Evolutionary conservation across 2,797 vertebrate species (phyloP), one percentile per base, ranked within the genome.

Genomic region (Gymnopithys bicolor): DNA sequence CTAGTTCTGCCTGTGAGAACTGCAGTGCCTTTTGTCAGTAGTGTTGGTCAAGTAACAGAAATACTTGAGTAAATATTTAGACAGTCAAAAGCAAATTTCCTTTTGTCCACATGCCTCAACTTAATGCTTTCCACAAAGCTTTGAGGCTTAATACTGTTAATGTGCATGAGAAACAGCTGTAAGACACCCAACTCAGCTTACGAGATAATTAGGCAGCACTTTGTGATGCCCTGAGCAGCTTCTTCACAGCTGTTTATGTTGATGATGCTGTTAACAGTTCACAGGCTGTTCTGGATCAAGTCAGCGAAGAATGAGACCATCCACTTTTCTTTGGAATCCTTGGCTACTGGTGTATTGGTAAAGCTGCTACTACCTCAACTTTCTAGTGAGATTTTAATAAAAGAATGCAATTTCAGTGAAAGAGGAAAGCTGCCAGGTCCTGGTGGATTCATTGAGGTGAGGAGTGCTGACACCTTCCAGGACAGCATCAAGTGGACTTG

Each of bases 1-100:
- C 19, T 75, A 16, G 67, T 69, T 95, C 78, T 92, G 27, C 13
- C 56, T 84, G 59, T 62, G 59, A 89, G 77, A 90, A 82, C 70
- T 2, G 1, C 48, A 37, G 76, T 93, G 86, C 62, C 89, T 95
- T 94, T 59, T 73, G 81, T 63, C 77, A 86, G 75, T 64, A 62
- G 60, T 3, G 12, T 28, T 68, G 49, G 49, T 22, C 53, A 85
- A 1, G 1, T 70, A 74, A 33, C 9, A 83, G 52, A 79, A 90
- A 80, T 78, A 82, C 68, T 74, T 79, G 48, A 84, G 49, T 88
- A 86, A 92, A 64, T 77, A 87, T 71, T 90, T 92, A 64, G 58
- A 67, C n/a, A 87, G 49, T 60, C 49, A 87, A 80, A 92, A 84
- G 49, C 60, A 90, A 76, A 89, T 88, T 94, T 91, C 35, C n/a